Conservation (phyloP, 1,140 invertebrate genomes). For the Planococcus citri region DNA sequence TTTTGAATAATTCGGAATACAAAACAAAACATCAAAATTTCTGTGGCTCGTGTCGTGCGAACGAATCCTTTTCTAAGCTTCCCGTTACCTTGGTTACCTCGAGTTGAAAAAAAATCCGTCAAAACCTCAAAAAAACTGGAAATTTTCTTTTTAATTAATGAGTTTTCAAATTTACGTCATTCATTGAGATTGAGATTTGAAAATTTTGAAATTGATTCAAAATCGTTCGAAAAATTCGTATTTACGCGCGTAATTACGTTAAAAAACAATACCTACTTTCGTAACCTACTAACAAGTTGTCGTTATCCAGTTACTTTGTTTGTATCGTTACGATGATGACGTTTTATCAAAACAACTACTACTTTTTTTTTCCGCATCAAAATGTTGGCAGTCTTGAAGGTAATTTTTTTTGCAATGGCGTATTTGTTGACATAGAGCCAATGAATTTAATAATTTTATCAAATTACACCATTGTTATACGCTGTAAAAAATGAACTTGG, state of each 20-base stretch:
- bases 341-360: neutral
- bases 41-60: too few relatives aligned
- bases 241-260: too few relatives aligned
- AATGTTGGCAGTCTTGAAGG: neutral
- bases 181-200: too few relatives aligned
- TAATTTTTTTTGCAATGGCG: neutral
- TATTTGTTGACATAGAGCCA: slow-evolving; percentile 6
- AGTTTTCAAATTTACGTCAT: too few relatives aligned
- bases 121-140: too few relatives aligned
- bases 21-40: too few relatives aligned
- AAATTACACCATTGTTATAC: neutral
- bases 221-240: neutral
- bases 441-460: neutral
- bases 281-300: neutral
- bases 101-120: too few relatives aligned
- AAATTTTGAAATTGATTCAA: too few relatives aligned
- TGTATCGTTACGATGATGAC: neutral
- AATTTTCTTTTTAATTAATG: too few relatives aligned
- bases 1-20: too few relatives aligned
- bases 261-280: neutral
- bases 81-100: too few relatives aligned
- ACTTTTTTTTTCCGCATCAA: neutral
- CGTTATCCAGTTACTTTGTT: neutral
- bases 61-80: too few relatives aligned
- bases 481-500: neutral